A percentile compares a stretch with the other conserved stretches of the same genome.
Conservation (phyloP, 2,797 vertebrate genomes). For the Cyprinella venusta region DNA sequence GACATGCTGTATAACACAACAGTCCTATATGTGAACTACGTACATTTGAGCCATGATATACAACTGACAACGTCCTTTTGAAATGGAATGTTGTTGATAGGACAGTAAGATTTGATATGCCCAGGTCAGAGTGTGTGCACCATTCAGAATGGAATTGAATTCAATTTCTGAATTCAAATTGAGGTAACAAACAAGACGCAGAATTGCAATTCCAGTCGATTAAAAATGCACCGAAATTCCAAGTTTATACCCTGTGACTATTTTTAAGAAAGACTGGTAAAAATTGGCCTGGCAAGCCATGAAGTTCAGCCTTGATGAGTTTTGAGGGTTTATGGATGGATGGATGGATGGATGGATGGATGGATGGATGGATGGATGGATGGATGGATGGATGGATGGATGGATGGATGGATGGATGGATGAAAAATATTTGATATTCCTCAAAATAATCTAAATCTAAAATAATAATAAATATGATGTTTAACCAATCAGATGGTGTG, state of each 20-base stretch:
- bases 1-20: conserved; percentile 3
- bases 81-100: conserved; percentile 3
- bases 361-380: not conserved
- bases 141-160: not conserved
- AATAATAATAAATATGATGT: too few species aligned
- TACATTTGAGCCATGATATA: conserved; percentile 9
- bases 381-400: not conserved
- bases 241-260: not conserved
- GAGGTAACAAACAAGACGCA: not conserved
- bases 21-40: not conserved
- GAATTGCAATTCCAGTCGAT: not conserved
- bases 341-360: not conserved
- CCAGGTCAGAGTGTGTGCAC: not conserved
- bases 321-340: not conserved
- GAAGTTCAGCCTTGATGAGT: not conserved
- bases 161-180: not conserved
- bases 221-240: not conserved
- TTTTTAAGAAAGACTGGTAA: not conserved
- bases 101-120: not conserved
- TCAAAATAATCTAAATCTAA: too few species aligned
- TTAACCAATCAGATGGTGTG: not conserved
- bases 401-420: too few species aligned
- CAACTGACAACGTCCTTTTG: not conserved
- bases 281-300: too few species aligned
- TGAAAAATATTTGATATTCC: too few species aligned